These are phyloP conservation scores for Campopleginae sp. DNA, from an alignment of 2,888 invertebrate genomes.

Conservation along the genomic window DNA sequence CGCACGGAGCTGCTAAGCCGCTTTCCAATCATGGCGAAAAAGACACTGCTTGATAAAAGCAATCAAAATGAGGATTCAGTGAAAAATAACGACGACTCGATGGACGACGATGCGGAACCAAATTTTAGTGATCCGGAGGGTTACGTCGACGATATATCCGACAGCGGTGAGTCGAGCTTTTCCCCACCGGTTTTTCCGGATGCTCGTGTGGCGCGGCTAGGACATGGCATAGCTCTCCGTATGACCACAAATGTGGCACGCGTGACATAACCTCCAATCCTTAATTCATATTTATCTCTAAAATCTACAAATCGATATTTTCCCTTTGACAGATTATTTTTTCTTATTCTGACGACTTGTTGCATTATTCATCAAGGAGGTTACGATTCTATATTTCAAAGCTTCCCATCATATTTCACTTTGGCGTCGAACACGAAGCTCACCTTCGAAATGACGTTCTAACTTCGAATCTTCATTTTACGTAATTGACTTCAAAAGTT, in stretches of 20 bases:
- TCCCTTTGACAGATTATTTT: background rate
- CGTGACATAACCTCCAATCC: slow-evolving; percentile 70
- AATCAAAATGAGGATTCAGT: slow-evolving; percentile 83
- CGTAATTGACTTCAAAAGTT: background rate
- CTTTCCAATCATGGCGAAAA: slow-evolving; percentile 82
- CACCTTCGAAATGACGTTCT: background rate
- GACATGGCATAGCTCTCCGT: slow-evolving; percentile 64
- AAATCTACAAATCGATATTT: background rate
- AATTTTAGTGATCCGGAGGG: slow-evolving; percentile 98
- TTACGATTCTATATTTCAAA: background rate
- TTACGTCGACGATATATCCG: slow-evolving; percentile 95
- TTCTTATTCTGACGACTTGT: background rate
- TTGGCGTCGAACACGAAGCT: background rate
- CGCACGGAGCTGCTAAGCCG: slow-evolving; percentile 57
- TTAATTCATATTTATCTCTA: slow-evolving; percentile 13
- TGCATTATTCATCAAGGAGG: background rate
- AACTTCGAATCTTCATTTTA: background rate
- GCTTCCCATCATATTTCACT: background rate
- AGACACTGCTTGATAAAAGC: slow-evolving; percentile 82
- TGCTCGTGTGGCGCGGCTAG: slow-evolving; percentile 45
- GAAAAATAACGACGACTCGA: slow-evolving; percentile 88
- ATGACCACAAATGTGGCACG: slow-evolving; percentile 71
- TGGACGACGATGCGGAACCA: slow-evolving; percentile 93
- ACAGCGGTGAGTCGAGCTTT: slow-evolving; percentile 91
- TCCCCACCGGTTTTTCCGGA: slow-evolving; percentile 53